Evolutionary conservation across 2,888 invertebrate species (phyloP).

Genomic region (Tetragonisca angustula): DNA sequence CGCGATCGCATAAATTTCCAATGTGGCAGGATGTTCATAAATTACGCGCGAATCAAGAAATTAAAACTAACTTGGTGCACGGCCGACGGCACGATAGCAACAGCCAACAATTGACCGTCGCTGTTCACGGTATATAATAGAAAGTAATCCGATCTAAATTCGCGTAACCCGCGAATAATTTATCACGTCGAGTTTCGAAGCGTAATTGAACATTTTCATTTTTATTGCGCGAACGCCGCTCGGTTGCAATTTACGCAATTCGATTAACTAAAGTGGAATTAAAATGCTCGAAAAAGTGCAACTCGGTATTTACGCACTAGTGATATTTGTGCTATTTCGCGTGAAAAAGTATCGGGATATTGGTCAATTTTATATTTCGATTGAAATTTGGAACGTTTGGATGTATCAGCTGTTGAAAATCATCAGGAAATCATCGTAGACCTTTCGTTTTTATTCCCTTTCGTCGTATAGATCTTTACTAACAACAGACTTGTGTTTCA

Average conservation of each 20-base stretch:
- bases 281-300: no score
- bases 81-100: background rate
- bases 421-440: no score
- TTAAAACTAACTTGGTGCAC: constrained; percentile 29
- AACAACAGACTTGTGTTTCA: no score
- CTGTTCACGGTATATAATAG: constrained; percentile 5
- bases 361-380: no score
- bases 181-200: constrained; percentile 25
- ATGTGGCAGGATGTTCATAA: constrained; percentile 18
- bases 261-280: background rate
- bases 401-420: no score
- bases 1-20: constrained; percentile 17
- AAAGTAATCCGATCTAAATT: constrained; percentile 27
- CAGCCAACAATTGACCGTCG: background rate
- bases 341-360: no score
- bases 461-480: no score
- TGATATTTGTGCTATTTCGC: no score
- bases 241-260: background rate
- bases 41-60: constrained; percentile 23
- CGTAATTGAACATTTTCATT: constrained; percentile 23
- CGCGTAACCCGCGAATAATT: constrained; percentile 37
- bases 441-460: no score
- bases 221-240: background rate
- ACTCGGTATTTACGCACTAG: no score
- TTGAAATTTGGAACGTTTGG: no score